Evolutionary conservation across 2,113 vertebrate genomes (phyloP).

Genomic region (Sula dactylatra): DNA sequence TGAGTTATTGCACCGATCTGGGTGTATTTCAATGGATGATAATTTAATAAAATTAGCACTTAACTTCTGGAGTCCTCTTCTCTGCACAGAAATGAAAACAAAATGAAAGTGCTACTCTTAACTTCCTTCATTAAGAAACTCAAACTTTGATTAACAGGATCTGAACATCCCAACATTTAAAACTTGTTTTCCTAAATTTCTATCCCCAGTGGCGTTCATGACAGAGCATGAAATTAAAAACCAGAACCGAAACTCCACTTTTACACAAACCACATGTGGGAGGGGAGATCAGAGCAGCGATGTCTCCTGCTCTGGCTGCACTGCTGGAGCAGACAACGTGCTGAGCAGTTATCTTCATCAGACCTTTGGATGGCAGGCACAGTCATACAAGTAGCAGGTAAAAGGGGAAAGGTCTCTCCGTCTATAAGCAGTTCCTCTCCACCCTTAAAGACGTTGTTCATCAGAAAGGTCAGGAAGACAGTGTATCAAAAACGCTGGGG

Average conservation of each 20-base stretch:
- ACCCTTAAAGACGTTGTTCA: neutral
- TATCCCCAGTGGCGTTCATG: neutral
- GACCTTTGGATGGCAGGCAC: neutral
- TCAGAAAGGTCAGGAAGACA: neutral
- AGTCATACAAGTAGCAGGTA: fast-evolving
- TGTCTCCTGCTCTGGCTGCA: neutral
- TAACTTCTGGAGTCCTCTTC: neutral
- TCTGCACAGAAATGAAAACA: neutral
- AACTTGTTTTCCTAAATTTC: neutral
- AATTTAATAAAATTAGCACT: neutral
- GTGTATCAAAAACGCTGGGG: fast-evolving
- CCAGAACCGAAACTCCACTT: neutral
- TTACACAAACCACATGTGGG: neutral
- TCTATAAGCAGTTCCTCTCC: neutral
- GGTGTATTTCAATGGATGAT: neutral
- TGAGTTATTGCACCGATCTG: neutral
- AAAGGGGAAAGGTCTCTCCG: neutral
- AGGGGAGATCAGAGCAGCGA: neutral
- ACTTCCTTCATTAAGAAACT: neutral
- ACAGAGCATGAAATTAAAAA: neutral
- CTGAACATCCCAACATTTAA: neutral
- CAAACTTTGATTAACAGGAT: neutral
- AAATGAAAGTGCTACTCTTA: neutral
- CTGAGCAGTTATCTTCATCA: neutral
- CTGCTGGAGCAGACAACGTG: neutral